Evolutionary conservation across 2,888 invertebrate genomes (phyloP), one percentile per base, ranked within the genome.

Genomic region (Synergus itoensis): DNA sequence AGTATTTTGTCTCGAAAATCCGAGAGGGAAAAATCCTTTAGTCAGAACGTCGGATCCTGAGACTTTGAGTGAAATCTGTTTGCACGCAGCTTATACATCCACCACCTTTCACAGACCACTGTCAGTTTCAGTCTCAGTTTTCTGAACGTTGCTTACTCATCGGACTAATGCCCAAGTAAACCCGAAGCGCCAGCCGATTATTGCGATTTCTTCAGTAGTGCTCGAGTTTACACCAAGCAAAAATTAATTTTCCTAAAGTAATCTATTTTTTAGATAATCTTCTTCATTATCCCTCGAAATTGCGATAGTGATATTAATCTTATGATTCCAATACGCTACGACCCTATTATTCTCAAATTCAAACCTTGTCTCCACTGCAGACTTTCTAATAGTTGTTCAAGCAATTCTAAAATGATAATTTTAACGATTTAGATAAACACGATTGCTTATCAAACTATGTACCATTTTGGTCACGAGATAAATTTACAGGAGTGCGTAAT

Each of bases 41-140:
- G 53, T 53, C 36, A 73, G 28, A 73, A 73, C 11, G 36, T 73
- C 53, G 36, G 40, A 73, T 73, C 53, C 28, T 53, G 73, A 81
- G 81, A 80, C 82, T 82, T 82, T 82, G 82, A 84, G 84, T 83
- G 79, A 85, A 83, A 86, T 84, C 86, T 89, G 89, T 89, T 89
- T 88, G 87, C 87, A 84, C 83, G 82, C 81, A 84, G 88, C 87
- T 89, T 88, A 88, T 78, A 82, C 82, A 82, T 83, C 84, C 85
- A 84, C 85, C 85, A 84, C 85, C 86, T 86, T 88, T 81, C 84
- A 81, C 81, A 84, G 84, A 85, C 85, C 84, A 84, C 83, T 82
- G 79, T 81, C 85, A 83, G 83, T 83, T 81, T 81, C 79, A 80
- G 81, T 84, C 84, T 84, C 69, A 75, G 77, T 81, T 79, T 79